Base-by-base conservation (phyloP, 2,797 vertebrate genomes). In the Poeciliopsis gracilis region DNA sequence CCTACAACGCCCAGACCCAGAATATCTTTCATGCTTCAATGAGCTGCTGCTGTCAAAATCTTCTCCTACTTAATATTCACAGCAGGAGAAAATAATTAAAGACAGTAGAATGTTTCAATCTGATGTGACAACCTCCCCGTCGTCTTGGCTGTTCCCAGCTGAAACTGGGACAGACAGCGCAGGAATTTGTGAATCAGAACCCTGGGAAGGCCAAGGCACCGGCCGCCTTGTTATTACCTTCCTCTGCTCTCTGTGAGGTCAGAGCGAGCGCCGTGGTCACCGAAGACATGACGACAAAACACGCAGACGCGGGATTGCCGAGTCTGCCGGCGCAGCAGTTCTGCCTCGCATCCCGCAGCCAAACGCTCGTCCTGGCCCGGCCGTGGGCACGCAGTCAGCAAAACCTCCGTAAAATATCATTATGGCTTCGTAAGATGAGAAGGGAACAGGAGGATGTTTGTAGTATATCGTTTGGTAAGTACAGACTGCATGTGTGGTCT, bases 401-500 rank as follows among this genome's bases (percentile, higher is more conserved):
- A 85, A 94, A 94, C 80, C 85, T 84, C 90, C 75, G 53, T 92
- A 91, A 91, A 94, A 94, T 93, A 94, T 94, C 92, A 94, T 94
- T 93, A 93, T 90, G 89, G 93, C 89, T 88, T 71, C 91, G 89
- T 89, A 89, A 92, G 90, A 89, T 88, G 90, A 93, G 93, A 93
- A 91, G 92, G 87, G 90, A 87, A 88, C 82, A 86, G 84, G 81
- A 91, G 92, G 90, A 93, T 91, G 92, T 91, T 94, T 92, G 91
- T 87, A 90, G 89, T 92, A 92, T 94, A 85, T 87, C 77, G 78
- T 86, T 84, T 59, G 86, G 89, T 93, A 94, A 94, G 91, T 94
- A 94, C 91, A 95, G 90, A 87, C 93, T 93, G 49, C 91, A 88
- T 92, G 91, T 93, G 93, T 93, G 94, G 93, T 88, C 90, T 92